Evolutionary conservation across 2,888 invertebrate species (phyloP), one percentile per base, ranked within the genome.

Genomic region (Microctonus brassicae): DNA sequence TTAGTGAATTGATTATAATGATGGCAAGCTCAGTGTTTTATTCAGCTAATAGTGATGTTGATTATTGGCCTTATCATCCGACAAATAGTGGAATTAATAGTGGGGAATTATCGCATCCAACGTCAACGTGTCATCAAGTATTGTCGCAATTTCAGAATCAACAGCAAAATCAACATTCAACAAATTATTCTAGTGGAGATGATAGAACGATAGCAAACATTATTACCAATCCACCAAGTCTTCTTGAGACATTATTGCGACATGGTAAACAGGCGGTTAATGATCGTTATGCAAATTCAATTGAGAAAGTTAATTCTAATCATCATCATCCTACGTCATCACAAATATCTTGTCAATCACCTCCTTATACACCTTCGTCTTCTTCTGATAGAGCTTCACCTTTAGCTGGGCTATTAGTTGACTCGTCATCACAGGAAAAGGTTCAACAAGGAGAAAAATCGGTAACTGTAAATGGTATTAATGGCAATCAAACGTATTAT

Each of bases 1-100:
- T n/a, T n/a, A n/a, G 20, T 34, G 57, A 24, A 10, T 22, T n/a
- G 11, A 7, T 22, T 39, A 36, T 20, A 39, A 79, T 39, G n/a
- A 85, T 85, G 84, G 52, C 81, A 17, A 82, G 81, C 62, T 80
- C 81, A 1, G 73, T 78, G 2, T 81, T 81, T 62, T 82, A 78
- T 55, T 39, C 78, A 3, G 47, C 1, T 17, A 76, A 66, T 33
- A 73, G 22, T 69, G 82, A 82, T 29, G 11, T 69, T 4, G 77
- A 77, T 17, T 81, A 82, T 62, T 84, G 83, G 83, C 75, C 79
- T 0, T 79, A 79, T 73, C 80, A 78, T 47, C 2, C 47, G 36
- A 71, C 77, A 17, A 71, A 77, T 39, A 62, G 66, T 53, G 76
- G 74, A 5, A 63, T 76, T 6, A 76, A 75, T 2, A 61, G 66